Base-by-base conservation (phyloP, 2,888 invertebrate species). In the Macrosoma leucophasiata region DNA sequence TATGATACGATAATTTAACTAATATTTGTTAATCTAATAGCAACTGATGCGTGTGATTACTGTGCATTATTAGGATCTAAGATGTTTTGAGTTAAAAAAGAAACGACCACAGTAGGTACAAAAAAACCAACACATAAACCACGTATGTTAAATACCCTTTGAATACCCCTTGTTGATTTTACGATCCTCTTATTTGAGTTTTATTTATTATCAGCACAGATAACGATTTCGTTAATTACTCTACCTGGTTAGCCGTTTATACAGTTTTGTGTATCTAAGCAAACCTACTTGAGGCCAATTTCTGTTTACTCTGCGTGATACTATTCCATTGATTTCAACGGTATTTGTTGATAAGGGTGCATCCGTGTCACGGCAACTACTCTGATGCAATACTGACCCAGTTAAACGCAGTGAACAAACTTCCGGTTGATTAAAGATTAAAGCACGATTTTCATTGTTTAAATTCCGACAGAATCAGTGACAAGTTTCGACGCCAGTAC, bases 171-270 rank as follows among this genome's bases (percentile, higher is more conserved):
- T 62, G 63, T 71, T 70, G 63, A 57, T 57, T 70, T 71, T 62
- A 70, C 59, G 60, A 62, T 62, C 53, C 52, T 55, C 51, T 55
- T 49, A 49, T 50, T 43, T 15, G 46, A 55, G 58, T 69, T 70
- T 63, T 74, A 72, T 71, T 67, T 70, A 63, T 64, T 65, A 61
- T 64, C 53, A 54, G 56, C 55, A 50, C 44, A 63, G 60, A 67
- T 75, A 74, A 68, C 75, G 64, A 73, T 62, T 58, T 50, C 12
- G 50, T 69, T 75, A 66, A 74, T 73, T 72, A 61, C 70, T 62
- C 60, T 58, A 61, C 50, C 63, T 62, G 65, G 50, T 66, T 68
- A 63, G 59, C 49, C 30, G 23, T 35, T 33, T 29, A 23, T 21
- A 43, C 36, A 33, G 14, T 15, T 9, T 14, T 18, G 26, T 29